phyloP scores from a whole-genome alignment of 2,797 vertebrate genomes.

The Vireo griseus region DNA sequence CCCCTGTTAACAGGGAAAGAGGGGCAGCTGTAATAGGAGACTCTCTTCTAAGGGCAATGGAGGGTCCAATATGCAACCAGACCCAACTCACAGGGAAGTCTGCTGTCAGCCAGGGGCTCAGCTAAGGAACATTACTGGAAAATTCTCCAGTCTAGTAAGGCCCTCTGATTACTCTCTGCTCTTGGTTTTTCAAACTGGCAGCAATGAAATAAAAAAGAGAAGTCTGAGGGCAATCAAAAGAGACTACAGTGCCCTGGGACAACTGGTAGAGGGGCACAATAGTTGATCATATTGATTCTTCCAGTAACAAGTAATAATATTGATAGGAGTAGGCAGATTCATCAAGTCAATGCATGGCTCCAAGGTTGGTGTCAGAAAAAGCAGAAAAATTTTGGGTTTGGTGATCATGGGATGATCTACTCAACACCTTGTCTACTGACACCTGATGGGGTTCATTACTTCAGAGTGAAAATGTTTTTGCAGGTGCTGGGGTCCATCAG shows the following conservation, averaged over 20 bases:
- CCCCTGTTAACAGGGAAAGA: background rate
- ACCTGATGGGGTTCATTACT: background rate
- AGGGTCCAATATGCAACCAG: accelerated
- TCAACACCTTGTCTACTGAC: background rate
- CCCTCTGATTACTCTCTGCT: background rate
- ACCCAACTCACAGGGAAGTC: background rate
- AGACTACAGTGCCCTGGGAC: background rate
- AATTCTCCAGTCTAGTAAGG: accelerated
- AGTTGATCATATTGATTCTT: background rate
- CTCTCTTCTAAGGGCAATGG: too few species aligned
- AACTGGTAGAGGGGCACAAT: background rate
- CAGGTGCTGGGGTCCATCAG: background rate
- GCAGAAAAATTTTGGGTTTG: background rate
- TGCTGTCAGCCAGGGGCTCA: accelerated
- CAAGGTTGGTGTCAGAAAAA: background rate
- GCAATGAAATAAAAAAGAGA: background rate
- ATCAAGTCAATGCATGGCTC: background rate
- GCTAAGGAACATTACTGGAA: background rate
- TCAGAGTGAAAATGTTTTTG: background rate
- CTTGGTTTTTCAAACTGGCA: background rate
- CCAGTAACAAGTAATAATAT: background rate
- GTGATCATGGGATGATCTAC: background rate
- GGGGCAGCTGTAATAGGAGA: background rate
- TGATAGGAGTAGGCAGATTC: background rate
- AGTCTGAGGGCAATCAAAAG: background rate